phyloP scores from a whole-genome alignment of 2,113 vertebrate genomes.

The Perca schrenkii region DNA sequence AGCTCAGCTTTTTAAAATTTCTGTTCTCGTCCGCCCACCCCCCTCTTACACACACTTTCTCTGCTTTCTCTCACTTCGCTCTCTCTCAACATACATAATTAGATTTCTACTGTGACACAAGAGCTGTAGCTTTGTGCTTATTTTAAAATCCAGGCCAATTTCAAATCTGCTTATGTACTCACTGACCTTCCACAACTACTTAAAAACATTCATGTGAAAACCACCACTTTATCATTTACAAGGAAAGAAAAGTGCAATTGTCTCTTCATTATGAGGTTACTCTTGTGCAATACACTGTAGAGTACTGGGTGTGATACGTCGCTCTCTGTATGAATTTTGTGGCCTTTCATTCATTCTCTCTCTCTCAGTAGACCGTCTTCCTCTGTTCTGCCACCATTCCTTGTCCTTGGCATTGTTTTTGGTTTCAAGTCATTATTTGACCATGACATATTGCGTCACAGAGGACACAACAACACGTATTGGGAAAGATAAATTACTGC shows the following conservation, averaged over 20 bases:
- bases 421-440: conserved; percentile 19
- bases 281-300: background rate
- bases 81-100: conserved; percentile 38
- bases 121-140: conserved; percentile 25
- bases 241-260: background rate
- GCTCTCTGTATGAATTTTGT: background rate
- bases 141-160: conserved; percentile 12
- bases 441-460: background rate
- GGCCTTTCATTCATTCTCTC: conserved; percentile 2
- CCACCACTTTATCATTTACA: background rate
- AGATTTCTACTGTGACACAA: conserved; percentile 34
- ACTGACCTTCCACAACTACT: conserved; percentile 4
- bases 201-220: conserved; percentile 28
- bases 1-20: conserved; percentile 73
- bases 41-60: conserved; percentile 19
- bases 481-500: conserved; percentile 16
- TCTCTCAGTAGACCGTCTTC: background rate
- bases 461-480: background rate
- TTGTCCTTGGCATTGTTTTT: conserved; percentile 7
- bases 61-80: background rate
- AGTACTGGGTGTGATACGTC: background rate
- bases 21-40: conserved; percentile 26
- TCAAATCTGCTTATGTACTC: background rate
- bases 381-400: background rate
- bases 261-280: background rate